Conservation (phyloP, 2,113 vertebrate species). For the Pangasianodon hypophthalmus region DNA sequence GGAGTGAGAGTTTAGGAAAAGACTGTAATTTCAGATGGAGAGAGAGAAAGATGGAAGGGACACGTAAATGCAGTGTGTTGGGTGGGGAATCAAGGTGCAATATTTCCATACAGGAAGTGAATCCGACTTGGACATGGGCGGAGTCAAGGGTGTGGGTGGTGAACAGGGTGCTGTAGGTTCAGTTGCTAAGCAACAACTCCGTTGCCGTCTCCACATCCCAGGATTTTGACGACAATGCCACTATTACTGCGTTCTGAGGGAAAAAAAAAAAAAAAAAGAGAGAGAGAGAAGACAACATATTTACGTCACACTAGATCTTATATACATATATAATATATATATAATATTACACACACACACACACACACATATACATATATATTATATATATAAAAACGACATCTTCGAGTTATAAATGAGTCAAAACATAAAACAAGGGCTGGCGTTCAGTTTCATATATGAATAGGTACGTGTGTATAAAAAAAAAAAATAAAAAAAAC, state of each 20-base stretch:
- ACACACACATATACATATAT: not conserved
- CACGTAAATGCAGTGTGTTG: not conserved
- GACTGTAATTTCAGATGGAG: not conserved
- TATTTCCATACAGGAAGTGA: constrained; percentile 22
- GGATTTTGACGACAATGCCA: constrained; percentile 99
- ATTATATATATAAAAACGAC: too few relatives aligned
- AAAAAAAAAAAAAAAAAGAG: constrained; percentile 37
- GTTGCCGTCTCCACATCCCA: constrained; percentile 99
- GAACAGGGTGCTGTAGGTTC: constrained; percentile 63
- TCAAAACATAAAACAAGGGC: not conserved
- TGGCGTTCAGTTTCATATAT: not conserved
- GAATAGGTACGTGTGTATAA: constrained; percentile 80
- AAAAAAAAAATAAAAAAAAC: constrained; percentile 46
- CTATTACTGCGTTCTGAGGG: constrained; percentile 97
- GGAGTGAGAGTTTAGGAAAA: not conserved
- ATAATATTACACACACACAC: too few relatives aligned
- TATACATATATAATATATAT: too few relatives aligned
- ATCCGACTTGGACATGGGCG: constrained; percentile 49
- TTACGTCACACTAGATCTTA: not conserved
- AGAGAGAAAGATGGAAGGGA: not conserved
- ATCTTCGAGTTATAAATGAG: not conserved
- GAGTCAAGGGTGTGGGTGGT: constrained; percentile 40
- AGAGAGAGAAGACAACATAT: not conserved
- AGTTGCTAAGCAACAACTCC: constrained; percentile 98
- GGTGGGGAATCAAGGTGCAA: not conserved